Conservation (phyloP, 2,113 vertebrate genomes). For the Salvelinus namaycush region DNA sequence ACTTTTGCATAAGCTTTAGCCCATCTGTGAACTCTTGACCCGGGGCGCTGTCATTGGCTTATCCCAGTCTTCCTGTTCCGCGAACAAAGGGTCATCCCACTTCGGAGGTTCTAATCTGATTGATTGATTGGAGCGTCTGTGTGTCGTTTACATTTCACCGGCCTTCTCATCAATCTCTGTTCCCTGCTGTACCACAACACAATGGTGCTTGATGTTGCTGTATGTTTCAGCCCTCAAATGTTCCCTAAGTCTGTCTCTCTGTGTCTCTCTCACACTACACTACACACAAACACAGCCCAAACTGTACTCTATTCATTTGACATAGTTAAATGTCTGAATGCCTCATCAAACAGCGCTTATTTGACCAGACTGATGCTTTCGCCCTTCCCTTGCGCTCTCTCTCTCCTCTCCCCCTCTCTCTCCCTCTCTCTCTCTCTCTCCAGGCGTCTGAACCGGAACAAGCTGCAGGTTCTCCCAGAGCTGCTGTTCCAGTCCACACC, state of each 20-base stretch:
- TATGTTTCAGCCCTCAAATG: no score
- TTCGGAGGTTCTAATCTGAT: constrained; percentile 25
- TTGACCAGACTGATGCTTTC: constrained; percentile 6
- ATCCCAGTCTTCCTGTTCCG: constrained; percentile 4
- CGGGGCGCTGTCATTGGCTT: constrained; percentile 10
- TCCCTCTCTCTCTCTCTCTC: constrained; percentile 31
- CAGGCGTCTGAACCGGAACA: constrained; percentile 97
- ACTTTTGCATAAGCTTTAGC: constrained; percentile 15
- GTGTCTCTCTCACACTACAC: constrained; percentile 21
- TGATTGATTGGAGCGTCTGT: constrained; percentile 32
- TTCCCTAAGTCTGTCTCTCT: no score
- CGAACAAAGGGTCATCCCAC: background rate
- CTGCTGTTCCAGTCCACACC: constrained; percentile 95
- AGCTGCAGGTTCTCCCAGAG: constrained; percentile 93
- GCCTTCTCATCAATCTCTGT: constrained; percentile 33
- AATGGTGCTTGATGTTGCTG: background rate
- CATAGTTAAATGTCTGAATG: background rate
- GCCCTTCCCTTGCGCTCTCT: constrained; percentile 20
- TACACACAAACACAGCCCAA: background rate
- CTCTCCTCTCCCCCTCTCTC: background rate
- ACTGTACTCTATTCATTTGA: background rate
- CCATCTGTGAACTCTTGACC: constrained; percentile 49
- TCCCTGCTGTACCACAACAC: constrained; percentile 21
- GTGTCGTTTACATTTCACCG: constrained; percentile 23
- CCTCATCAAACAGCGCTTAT: background rate